Percentiles rank a stretch among this genome's conserved stretches.
phyloP scores from a whole-genome alignment of 2,797 vertebrate genomes.

The Chelmon rostratus region DNA sequence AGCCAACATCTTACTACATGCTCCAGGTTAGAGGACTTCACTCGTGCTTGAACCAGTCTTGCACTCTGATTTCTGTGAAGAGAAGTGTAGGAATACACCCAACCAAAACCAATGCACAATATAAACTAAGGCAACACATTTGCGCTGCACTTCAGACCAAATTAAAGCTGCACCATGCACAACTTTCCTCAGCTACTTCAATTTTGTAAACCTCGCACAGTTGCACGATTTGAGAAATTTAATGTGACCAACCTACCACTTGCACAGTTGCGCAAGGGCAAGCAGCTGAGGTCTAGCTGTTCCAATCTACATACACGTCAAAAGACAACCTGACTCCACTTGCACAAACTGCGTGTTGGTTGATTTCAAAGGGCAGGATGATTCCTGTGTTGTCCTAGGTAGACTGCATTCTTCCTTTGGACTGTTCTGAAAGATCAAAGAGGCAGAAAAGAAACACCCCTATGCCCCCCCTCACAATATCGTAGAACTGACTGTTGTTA shows the following conservation, averaged over 20 bases:
- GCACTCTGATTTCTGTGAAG: slow-evolving; percentile 82
- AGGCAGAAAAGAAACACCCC: slow-evolving; percentile 76
- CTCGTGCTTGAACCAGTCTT: slow-evolving; percentile 75
- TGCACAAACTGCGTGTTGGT: slow-evolving; percentile 70
- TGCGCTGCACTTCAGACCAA: slow-evolving; percentile 74
- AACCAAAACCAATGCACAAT: slow-evolving; percentile 63
- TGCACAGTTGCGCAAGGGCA: slow-evolving; percentile 84
- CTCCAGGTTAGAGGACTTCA: slow-evolving; percentile 79
- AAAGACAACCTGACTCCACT: slow-evolving; percentile 69
- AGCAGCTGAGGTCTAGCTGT: slow-evolving; percentile 72
- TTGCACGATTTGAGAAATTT: slow-evolving; percentile 68
- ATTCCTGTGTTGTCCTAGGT: slow-evolving; percentile 78
- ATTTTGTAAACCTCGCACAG: slow-evolving; percentile 71
- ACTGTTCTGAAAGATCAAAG: slow-evolving; percentile 85
- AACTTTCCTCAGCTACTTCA: slow-evolving; percentile 74
- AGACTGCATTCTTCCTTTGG: slow-evolving; percentile 79
- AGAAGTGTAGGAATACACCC: slow-evolving; percentile 81
- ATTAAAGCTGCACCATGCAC: slow-evolving; percentile 82
- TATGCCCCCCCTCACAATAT: slow-evolving; percentile 64
- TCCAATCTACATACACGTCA: slow-evolving; percentile 7
- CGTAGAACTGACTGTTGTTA: slow-evolving; percentile 80
- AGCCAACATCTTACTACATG: slow-evolving; percentile 83
- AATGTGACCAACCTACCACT: slow-evolving; percentile 54
- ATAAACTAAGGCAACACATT: slow-evolving; percentile 73
- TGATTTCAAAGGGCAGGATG: slow-evolving; percentile 70